Evolutionary conservation across 2,113 vertebrate genomes (phyloP), one percentile per base, ranked within the genome.

Genomic region (Heliornis fulica): DNA sequence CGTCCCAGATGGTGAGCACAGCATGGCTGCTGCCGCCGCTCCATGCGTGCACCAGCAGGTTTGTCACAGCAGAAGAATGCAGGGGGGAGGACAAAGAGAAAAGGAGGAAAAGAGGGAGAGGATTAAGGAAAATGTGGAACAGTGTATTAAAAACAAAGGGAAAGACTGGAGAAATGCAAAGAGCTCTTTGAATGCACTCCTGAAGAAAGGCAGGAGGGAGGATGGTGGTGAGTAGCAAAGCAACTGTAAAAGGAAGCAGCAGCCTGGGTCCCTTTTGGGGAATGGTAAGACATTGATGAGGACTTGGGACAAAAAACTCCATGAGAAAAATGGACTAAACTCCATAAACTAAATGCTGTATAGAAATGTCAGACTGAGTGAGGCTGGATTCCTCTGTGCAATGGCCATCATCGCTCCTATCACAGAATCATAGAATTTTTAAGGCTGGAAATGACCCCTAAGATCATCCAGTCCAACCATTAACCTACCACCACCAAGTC

Each of bases 1-100:
- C 1, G 1, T 51, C 93, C 91, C 95, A 91, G 95, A 94, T 91
- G 96, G 96, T 3, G 72, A 90, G 83, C 91, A 17, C 93, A 93
- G 93, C 43, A 2, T 81, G 95, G 88, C 88, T 88, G 63, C 77
- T 71, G 88, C 87, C 2, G 1, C 72, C 2, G 59, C 90, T 86
- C 90, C 1, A 5, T 90, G 93, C 91, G 1, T 20, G 81, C 95
- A 92, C 26, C 95, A 86, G 90, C 83, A 85, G 89, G 81, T 69
- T 88, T 94, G 91, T 79, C 93, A 93, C 86, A 61, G 91, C 31
- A 0, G 60, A 87, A 88, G 65, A 84, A 83, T 29, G 84, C 31
- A 8, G 53, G 4, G 41, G 60, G 48, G 74, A 72, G 80, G 51
- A 84, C 66, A 79, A 38, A 89, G 66, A 46, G 50, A 45, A 64